A percentile compares a stretch with the other conserved stretches of the same genome.
These are phyloP conservation scores for Diplolepis rosae DNA, from an alignment of 2,888 invertebrate species.

Conservation along the genomic window DNA sequence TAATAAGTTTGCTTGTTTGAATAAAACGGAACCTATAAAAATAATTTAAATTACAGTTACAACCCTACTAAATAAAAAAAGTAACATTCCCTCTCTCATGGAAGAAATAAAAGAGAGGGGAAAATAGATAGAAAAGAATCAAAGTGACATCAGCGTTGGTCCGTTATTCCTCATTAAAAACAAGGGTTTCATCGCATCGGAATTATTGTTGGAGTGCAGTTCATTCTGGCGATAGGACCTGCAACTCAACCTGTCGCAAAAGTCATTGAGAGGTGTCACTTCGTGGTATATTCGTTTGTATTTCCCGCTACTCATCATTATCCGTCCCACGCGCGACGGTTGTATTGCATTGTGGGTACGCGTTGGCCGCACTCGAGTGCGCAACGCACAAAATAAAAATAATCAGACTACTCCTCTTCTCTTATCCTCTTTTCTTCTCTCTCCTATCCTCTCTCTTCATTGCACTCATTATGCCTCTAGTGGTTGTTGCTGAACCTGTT, in stretches of 20 bases:
- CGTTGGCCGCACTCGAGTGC: conserved; percentile 56
- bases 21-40: neutral
- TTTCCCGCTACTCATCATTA: conserved; percentile 56
- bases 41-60: neutral
- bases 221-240: conserved; percentile 49
- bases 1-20: too few relatives aligned
- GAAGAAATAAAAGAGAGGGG: neutral
- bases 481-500: conserved; percentile 37
- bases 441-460: conserved; percentile 43
- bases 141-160: conserved; percentile 34
- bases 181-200: conserved; percentile 70
- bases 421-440: conserved; percentile 30
- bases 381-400: conserved; percentile 68
- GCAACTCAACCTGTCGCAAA: conserved; percentile 51
- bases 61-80: neutral
- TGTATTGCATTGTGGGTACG: conserved; percentile 51
- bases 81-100: neutral
- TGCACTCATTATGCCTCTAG: conserved; percentile 43
- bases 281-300: conserved; percentile 71
- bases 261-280: conserved; percentile 74
- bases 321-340: conserved; percentile 40
- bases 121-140: conserved; percentile 14
- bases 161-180: conserved; percentile 73
- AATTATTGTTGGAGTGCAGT: conserved; percentile 68
- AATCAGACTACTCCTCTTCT: conserved; percentile 53